Evolutionary conservation across 2,113 vertebrate species (phyloP), one percentile per base, ranked within the genome.

Genomic region (Engraulis encrasicolus): DNA sequence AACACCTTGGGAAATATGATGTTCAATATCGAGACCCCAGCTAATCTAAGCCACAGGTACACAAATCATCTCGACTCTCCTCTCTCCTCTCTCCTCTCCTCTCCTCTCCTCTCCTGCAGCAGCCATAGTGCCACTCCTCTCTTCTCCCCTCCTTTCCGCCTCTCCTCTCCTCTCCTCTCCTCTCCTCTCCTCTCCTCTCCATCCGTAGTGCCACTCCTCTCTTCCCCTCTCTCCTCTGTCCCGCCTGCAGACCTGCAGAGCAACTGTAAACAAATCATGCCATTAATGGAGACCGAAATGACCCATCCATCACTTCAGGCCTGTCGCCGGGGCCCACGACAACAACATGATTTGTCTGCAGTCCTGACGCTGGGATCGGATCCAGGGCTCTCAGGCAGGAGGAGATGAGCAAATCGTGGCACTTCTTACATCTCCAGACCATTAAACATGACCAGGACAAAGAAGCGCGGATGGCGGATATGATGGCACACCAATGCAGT

Each of bases 1-100:
- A 90, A 91, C 88, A 90, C 88, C 91, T 85, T 89, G 89, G 91
- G 89, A 91, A 90, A 91, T 91, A 90, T 90, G 88, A 91, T 89
- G 91, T 90, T 87, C 89, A 90, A 90, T 89, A 90, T 90, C 80
- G 82, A 86, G 85, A 88, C 91, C 88, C 84, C 87, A 90, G 89
- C 89, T 90, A 89, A 90, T 91, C 90, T 90, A 87, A 90, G 86
- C 87, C 88, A 89, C 87, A 79, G 89, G 85, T 90, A 89, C 88
- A 90, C 87, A 91, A 91, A 91, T 91, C 89, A 91, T 89, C 85
- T 87, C 78, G 82, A 78, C 85, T 34, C 37, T 20, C 40, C 50
- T 78, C 40, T 61, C 82, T 87, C 78, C 81, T 50, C 81, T n/a
- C n/a, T n/a, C n/a, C n/a, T n/a, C n/a, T n/a, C n/a, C n/a, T n/a